phyloP scores from a whole-genome alignment of 2,888 invertebrate species.

The Thereva nobilitata region DNA sequence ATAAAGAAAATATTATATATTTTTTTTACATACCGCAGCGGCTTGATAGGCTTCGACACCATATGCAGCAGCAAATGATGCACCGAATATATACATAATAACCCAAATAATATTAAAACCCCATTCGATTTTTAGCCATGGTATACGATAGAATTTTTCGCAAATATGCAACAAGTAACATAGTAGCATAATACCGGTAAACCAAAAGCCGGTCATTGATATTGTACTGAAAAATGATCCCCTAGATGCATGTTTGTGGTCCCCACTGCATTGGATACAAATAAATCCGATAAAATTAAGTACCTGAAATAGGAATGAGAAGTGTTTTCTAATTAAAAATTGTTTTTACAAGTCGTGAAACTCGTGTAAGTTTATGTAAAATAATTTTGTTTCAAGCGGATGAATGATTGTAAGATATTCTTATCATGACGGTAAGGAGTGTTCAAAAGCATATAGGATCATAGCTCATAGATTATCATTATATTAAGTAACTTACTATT shows the following conservation, averaged over 20 bases:
- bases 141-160: conserved; percentile 81
- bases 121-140: conserved; percentile 85
- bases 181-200: conserved; percentile 75
- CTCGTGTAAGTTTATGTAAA: too few species aligned
- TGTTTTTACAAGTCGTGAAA: too few species aligned
- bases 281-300: conserved; percentile 79
- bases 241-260: conserved; percentile 60
- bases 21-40: conserved; percentile 65
- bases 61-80: conserved; percentile 69
- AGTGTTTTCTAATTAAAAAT: too few species aligned
- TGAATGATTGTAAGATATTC: too few species aligned
- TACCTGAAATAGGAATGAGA: conserved; percentile 57
- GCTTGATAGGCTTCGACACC: conserved; percentile 66
- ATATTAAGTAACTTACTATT: too few species aligned
- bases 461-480: too few species aligned
- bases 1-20: conserved; percentile 3
- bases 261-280: conserved; percentile 69
- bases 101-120: conserved; percentile 75
- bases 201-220: conserved; percentile 84
- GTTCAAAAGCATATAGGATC: too few species aligned
- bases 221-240: conserved; percentile 78
- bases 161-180: conserved; percentile 85
- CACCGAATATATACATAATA: conserved; percentile 74
- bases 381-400: too few species aligned
- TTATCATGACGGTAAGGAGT: too few species aligned